Base-by-base conservation (phyloP, 1,140 invertebrate species). In the Batillaria attramentaria region DNA sequence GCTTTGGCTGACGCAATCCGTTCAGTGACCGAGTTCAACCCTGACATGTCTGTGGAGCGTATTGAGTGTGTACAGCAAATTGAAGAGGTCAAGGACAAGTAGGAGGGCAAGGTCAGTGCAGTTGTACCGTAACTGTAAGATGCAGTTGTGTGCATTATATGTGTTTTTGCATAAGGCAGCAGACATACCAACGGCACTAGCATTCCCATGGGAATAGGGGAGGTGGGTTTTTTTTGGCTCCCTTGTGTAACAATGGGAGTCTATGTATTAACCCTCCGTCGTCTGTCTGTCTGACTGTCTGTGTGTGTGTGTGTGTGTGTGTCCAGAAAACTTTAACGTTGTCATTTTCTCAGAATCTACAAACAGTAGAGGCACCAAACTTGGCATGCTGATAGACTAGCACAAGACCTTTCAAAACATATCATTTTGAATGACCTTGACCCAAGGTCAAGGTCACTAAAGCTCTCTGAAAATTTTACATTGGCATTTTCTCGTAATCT, bases 1-100 rank as follows among this genome's bases (percentile, higher is more conserved):
- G 82, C 84, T 16, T 73, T 89, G 69, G 84, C 82, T 57, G 85
- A 86, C 57, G 88, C 88, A 46, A 89, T 89, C 60, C 81, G 83
- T 65, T 84, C 84, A 37, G 88, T 89, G 76, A 89, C 88, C 70
- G 83, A 89, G 57, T 87, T 89, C 82, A 85, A 89, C 80, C 87
- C 88, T 62, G 85, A 89, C 79, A 82, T 89, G 46, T 88, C 87
- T 6, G 88, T 89, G 41, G 87, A 89, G 74, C 84, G 87, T 66
- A 89, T 89, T 46, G 88, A 89, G 77, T 88, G 86, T 78, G 86
- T 85, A 78, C 80, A 80, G 75, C 82, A 87, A 68, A 83, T 87
- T 69, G 86, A 86, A 70, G 85, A 87, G 39, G 81, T 81, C 8
- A 82, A 76, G 35, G 79, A 77, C 41, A 77, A 80, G 37, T 79